A percentile compares a stretch with the other conserved stretches of the same genome.
phyloP scores from a whole-genome alignment of 1,140 invertebrate species.

The Ips nitidus region DNA sequence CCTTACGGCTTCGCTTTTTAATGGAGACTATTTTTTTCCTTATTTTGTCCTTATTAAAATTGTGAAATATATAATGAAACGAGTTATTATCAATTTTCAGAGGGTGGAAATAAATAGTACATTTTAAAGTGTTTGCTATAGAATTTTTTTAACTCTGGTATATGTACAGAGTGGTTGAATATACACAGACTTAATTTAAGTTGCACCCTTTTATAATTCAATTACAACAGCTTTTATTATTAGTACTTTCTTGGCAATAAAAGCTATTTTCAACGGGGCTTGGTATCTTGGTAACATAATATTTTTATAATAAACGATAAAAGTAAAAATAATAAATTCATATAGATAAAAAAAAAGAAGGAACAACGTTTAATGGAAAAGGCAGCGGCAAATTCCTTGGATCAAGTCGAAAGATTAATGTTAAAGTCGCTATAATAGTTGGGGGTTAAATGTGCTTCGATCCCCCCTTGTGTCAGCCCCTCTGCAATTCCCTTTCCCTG shows the following conservation, averaged over 20 bases:
- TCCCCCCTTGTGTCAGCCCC: constrained; percentile 45
- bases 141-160: constrained; percentile 32
- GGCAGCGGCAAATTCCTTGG: constrained; percentile 28
- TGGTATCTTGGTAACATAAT: too few relatives aligned
- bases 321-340: too few relatives aligned
- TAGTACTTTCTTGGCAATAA: background rate
- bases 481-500: constrained; percentile 50
- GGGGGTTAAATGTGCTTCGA: constrained; percentile 39
- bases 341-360: constrained; percentile 13
- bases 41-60: too few relatives aligned
- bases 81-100: too few relatives aligned
- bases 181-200: constrained; percentile 25
- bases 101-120: background rate
- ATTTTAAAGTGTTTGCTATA: constrained; percentile 33
- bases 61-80: too few relatives aligned
- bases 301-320: too few relatives aligned
- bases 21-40: constrained; percentile 19
- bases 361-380: constrained; percentile 28
- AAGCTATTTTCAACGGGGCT: too few relatives aligned
- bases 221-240: constrained; percentile 4
- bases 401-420: constrained; percentile 38
- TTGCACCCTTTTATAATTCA: constrained; percentile 16
- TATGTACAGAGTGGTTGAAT: constrained; percentile 25
- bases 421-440: constrained; percentile 44
- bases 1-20: constrained; percentile 30